Evolutionary conservation across 2,888 invertebrate genomes (phyloP).

Genomic region (Digitonthophagus gazella): DNA sequence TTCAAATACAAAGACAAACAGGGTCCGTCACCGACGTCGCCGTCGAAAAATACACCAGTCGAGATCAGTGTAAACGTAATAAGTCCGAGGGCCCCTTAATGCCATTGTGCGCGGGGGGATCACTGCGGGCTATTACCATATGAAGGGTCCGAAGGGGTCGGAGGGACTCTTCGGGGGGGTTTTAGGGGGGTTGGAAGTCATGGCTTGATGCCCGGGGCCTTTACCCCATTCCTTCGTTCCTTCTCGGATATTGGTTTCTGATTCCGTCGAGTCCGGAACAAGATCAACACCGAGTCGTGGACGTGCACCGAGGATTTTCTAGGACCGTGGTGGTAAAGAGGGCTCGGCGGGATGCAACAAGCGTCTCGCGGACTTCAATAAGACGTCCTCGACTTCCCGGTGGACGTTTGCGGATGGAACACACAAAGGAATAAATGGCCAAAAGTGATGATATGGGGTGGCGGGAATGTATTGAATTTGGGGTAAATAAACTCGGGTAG

Average conservation of each 20-base stretch:
- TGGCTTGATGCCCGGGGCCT: too few species aligned
- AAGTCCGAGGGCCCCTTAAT: constrained; percentile 49
- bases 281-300: constrained; percentile 50
- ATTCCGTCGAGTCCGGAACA: constrained; percentile 50
- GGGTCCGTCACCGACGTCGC: constrained; percentile 33
- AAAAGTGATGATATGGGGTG: neutral
- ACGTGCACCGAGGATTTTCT: constrained; percentile 4
- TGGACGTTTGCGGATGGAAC: neutral
- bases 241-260: constrained; percentile 52
- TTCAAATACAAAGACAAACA: constrained; percentile 53
- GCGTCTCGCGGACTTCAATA: neutral
- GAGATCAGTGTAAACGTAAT: constrained; percentile 54
- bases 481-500: neutral
- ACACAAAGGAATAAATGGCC: neutral
- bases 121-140: constrained; percentile 53
- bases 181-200: too few species aligned
- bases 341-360: neutral
- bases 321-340: neutral
- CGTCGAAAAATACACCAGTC: constrained; percentile 52
- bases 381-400: neutral
- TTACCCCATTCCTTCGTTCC: constrained; percentile 34
- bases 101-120: constrained; percentile 50
- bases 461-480: neutral
- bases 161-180: constrained; percentile 32
- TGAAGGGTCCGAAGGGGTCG: constrained; percentile 41